A percentile compares a stretch with the other conserved stretches of the same genome.
Conservation (phyloP, 37 sponge, comb jelly and placozoan genomes). For the Theonella swinhoei region DNA sequence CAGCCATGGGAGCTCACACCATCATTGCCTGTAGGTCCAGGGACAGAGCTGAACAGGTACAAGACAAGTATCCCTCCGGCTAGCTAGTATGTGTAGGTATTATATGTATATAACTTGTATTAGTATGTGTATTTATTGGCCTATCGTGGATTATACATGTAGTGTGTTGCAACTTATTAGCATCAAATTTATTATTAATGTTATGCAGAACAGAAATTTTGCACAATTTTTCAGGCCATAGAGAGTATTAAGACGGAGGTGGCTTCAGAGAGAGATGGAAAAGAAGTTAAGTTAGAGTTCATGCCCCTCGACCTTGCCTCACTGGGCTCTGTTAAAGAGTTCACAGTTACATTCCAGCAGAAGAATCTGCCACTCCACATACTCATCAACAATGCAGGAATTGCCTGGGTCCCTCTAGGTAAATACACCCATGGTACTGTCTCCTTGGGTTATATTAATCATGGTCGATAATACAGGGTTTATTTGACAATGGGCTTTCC, state of each 20-base stretch:
- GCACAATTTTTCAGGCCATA: conserved; percentile 64
- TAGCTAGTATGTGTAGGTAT: too few species aligned
- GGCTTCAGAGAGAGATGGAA: conserved; percentile 2
- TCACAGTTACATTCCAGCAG: conserved; percentile 60
- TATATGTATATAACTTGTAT: too few species aligned
- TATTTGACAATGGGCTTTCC: too few species aligned
- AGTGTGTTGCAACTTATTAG: too few species aligned
- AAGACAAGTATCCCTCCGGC: too few species aligned
- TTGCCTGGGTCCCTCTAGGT: conserved; percentile 51
- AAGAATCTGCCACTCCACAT: conserved; percentile 76
- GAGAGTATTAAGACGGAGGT: conserved; percentile 53
- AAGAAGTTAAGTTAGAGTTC: conserved; percentile 67
- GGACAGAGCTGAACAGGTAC: conserved; percentile 71
- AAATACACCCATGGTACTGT: too few species aligned
- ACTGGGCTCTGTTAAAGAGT: conserved; percentile 64
- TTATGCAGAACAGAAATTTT: too few species aligned
- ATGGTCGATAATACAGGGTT: too few species aligned
- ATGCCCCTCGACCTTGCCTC: conserved; percentile 78
- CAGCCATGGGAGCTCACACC: conserved; percentile 77
- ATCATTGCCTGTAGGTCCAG: conserved; percentile 77
- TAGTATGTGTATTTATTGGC: too few species aligned
- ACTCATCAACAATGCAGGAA: conserved; percentile 84
- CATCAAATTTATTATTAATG: too few species aligned
- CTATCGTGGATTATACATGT: too few species aligned
- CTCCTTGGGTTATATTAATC: too few species aligned